Conservation (phyloP, 2,888 invertebrate species). For the Drosophila picticornis region DNA sequence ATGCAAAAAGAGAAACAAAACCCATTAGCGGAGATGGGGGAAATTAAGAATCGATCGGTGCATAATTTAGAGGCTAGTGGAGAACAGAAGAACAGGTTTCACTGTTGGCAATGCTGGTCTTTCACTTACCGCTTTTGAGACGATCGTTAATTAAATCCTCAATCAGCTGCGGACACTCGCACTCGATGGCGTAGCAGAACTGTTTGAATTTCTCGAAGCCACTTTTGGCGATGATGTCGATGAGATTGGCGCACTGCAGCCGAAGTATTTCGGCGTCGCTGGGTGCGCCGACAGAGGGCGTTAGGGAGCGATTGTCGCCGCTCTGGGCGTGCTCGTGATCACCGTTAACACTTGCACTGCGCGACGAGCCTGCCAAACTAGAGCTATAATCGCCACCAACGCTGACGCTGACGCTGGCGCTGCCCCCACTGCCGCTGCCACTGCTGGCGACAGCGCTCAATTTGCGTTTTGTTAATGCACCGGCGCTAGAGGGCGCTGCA, state of each 20-base stretch:
- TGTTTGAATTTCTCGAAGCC: slow-evolving; percentile 88
- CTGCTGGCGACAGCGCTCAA: slow-evolving; percentile 81
- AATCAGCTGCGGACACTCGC: slow-evolving; percentile 88
- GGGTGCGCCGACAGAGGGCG: slow-evolving; percentile 75
- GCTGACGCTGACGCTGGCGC: slow-evolving; percentile 53
- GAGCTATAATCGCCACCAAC: slow-evolving; percentile 62
- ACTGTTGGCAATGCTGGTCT: slow-evolving; percentile 25
- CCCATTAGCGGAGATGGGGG: slow-evolving; percentile 63
- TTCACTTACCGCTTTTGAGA: slow-evolving; percentile 85
- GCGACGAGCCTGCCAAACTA: slow-evolving; percentile 72
- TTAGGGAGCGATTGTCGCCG: slow-evolving; percentile 83
- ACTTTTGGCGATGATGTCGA: slow-evolving; percentile 88
- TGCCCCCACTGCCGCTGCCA: slow-evolving; percentile 62
- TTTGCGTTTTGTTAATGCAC: slow-evolving; percentile 77
- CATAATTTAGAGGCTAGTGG: slow-evolving; percentile 72
- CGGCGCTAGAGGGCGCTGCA: slow-evolving; percentile 70
- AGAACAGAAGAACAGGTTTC: slow-evolving; percentile 64
- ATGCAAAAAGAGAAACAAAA: slow-evolving; percentile 38
- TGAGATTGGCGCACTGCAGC: slow-evolving; percentile 87
- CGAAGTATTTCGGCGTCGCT: slow-evolving; percentile 83
- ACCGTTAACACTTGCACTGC: slow-evolving; percentile 82
- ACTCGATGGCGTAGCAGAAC: slow-evolving; percentile 88
- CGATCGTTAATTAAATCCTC: slow-evolving; percentile 88
- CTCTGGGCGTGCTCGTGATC: slow-evolving; percentile 81
- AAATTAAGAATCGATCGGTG: slow-evolving; percentile 66